These are phyloP conservation scores for Apamea crenata DNA, from an alignment of 2,888 invertebrate genomes.

Conservation along the genomic window DNA sequence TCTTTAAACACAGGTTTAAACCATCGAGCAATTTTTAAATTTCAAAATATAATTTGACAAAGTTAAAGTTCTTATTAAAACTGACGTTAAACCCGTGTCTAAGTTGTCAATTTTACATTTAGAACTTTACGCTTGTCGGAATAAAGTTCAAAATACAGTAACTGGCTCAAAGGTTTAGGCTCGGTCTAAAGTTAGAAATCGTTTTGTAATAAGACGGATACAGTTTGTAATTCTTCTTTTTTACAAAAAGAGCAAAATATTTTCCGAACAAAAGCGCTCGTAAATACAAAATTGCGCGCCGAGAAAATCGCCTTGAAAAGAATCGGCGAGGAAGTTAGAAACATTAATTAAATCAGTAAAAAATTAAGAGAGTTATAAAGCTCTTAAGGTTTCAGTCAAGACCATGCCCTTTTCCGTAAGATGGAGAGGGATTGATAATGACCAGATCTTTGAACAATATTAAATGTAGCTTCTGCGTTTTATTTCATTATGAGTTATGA, in stretches of 20 bases:
- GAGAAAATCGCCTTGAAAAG: constrained; percentile 53
- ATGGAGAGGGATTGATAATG: constrained; percentile 42
- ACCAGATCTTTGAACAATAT: constrained; percentile 34
- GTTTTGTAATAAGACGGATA: too few relatives aligned
- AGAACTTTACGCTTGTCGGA: too few relatives aligned
- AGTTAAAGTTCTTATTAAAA: too few relatives aligned
- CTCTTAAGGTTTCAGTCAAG: constrained; percentile 49
- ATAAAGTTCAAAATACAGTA: too few relatives aligned
- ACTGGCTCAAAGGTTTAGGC: too few relatives aligned
- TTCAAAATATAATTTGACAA: too few relatives aligned
- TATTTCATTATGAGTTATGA: not conserved
- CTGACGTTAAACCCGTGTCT: too few relatives aligned
- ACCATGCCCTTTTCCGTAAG: constrained; percentile 37
- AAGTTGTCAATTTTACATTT: too few relatives aligned
- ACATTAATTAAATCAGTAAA: constrained; percentile 59
- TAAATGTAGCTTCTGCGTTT: constrained; percentile 20
- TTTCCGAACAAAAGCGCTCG: constrained; percentile 16
- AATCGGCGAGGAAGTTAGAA: constrained; percentile 45
- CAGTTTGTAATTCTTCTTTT: not conserved
- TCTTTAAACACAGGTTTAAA: too few relatives aligned
- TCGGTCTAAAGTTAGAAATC: too few relatives aligned
- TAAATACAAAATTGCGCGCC: too few relatives aligned
- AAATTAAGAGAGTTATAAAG: constrained; percentile 56
- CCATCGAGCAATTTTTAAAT: too few relatives aligned
- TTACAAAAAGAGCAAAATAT: not conserved